Percentiles rank a stretch among this genome's conserved stretches.
These are phyloP conservation scores for Hemiscyllium ocellatum DNA, from an alignment of 2,113 vertebrate genomes.

Conservation along the genomic window DNA sequence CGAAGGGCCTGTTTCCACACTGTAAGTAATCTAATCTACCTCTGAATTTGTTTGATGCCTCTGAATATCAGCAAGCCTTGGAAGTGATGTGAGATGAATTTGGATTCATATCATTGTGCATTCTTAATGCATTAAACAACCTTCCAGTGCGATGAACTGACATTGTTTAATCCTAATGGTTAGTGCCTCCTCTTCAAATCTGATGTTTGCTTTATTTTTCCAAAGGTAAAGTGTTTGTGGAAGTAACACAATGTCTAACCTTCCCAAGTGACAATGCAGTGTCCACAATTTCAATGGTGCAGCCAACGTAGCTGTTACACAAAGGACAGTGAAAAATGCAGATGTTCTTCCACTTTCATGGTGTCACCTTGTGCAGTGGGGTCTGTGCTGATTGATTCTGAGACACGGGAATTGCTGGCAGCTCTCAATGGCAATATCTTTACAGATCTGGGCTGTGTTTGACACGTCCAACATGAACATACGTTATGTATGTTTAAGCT, in stretches of 20 bases:
- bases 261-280: background rate
- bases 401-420: background rate
- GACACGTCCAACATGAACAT: too few species aligned
- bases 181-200: background rate
- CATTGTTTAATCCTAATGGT: background rate
- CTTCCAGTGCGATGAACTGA: background rate
- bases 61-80: too few species aligned
- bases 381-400: background rate
- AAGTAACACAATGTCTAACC: background rate
- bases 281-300: too few species aligned
- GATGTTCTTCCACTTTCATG: background rate
- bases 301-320: background rate
- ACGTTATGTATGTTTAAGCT: background rate
- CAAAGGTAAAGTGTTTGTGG: background rate
- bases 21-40: too few species aligned
- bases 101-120: background rate
- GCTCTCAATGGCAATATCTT: background rate
- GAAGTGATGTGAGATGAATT: background rate
- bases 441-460: background rate
- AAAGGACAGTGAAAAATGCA: background rate
- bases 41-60: background rate
- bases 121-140: background rate
- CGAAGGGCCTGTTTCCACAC: too few species aligned
- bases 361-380: background rate
- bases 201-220: background rate